A percentile compares a stretch with the other conserved stretches of the same genome.
These are phyloP conservation scores for Triops cancriformis DNA, from an alignment of 1,140 invertebrate genomes.

Conservation along the genomic window DNA sequence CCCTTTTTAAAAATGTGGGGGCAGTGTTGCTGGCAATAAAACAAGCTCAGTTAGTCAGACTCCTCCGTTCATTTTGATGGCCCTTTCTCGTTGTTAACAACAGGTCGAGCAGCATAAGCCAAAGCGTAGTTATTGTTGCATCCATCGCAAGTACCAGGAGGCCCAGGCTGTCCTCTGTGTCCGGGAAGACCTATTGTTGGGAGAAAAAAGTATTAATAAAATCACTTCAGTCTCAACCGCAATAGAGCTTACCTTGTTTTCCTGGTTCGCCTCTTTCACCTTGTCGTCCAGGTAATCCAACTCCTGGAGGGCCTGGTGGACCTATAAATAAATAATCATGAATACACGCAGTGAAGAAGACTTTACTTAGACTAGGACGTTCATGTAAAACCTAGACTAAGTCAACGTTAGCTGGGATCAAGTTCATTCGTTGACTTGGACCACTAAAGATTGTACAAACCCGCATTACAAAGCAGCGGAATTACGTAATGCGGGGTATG, in stretches of 20 bases:
- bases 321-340: slow-evolving; percentile 42
- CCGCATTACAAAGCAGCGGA: no score
- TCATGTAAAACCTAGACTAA: no score
- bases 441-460: no score
- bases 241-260: slow-evolving; percentile 43
- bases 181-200: slow-evolving; percentile 37
- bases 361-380: no score
- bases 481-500: no score
- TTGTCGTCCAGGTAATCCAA: slow-evolving; percentile 48
- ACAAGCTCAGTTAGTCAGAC: neutral
- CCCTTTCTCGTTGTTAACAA: slow-evolving; percentile 26
- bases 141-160: slow-evolving; percentile 52
- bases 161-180: slow-evolving; percentile 45
- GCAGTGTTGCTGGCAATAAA: neutral
- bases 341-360: no score
- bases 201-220: slow-evolving; percentile 17
- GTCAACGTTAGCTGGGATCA: no score
- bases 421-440: no score
- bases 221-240: slow-evolving; percentile 21
- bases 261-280: slow-evolving; percentile 57
- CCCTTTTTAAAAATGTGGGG: neutral
- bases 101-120: slow-evolving; percentile 19
- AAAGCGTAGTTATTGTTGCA: slow-evolving; percentile 29
- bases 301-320: slow-evolving; percentile 51
- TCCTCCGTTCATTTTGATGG: slow-evolving; percentile 9